Evolutionary conservation across 2,113 vertebrate genomes (phyloP).

Genomic region (Antigone vipio): DNA sequence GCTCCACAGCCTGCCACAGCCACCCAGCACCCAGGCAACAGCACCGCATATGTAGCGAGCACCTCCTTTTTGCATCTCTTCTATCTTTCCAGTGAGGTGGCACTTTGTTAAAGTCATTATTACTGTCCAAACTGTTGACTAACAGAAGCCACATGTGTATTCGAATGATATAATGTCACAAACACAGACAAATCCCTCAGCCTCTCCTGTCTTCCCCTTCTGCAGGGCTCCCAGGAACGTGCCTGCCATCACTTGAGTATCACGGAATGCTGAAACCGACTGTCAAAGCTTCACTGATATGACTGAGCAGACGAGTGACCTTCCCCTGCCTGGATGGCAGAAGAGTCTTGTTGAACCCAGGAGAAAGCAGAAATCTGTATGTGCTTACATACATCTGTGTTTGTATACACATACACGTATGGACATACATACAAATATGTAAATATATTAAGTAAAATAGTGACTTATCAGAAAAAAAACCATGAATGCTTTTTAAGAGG

Average conservation of each 20-base stretch:
- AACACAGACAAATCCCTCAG: background rate
- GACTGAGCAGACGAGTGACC: background rate
- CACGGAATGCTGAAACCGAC: background rate
- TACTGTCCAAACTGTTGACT: background rate
- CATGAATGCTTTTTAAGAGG: background rate
- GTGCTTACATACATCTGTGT: too few species aligned
- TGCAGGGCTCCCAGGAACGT: background rate
- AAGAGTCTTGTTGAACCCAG: background rate
- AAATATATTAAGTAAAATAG: background rate
- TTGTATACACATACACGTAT: background rate
- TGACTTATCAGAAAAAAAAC: background rate
- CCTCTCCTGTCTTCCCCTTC: background rate
- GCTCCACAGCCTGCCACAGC: background rate
- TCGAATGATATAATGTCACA: background rate
- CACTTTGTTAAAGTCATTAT: background rate
- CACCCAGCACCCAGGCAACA: background rate
- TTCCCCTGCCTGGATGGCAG: background rate
- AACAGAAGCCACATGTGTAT: background rate
- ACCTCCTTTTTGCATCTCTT: background rate
- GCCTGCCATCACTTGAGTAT: fast-evolving
- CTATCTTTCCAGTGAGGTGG: background rate
- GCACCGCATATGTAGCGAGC: background rate
- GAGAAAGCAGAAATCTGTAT: background rate
- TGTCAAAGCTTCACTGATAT: background rate
- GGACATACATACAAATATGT: background rate